These are phyloP conservation scores for Mustelus asterias DNA, from an alignment of 2,113 vertebrate species.

Conservation along the genomic window DNA sequence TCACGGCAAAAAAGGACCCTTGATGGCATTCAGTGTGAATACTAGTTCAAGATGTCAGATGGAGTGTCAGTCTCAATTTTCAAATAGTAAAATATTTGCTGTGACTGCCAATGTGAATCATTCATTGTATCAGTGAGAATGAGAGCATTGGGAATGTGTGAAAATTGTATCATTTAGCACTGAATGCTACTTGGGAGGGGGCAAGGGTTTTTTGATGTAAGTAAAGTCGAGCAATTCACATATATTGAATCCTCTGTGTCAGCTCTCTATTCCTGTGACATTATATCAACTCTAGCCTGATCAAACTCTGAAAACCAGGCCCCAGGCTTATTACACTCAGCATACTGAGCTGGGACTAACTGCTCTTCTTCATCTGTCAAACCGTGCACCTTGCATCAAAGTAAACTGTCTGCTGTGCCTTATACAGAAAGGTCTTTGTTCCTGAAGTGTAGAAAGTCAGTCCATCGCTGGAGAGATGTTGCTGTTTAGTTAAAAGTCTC, in stretches of 20 bases:
- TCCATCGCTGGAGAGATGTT: neutral
- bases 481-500: neutral
- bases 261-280: neutral
- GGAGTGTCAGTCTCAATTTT: neutral
- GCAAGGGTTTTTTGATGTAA: neutral
- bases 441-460: neutral
- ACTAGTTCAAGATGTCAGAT: neutral
- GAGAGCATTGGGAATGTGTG: conserved; percentile 31
- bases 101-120: conserved; percentile 2
- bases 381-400: neutral
- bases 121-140: conserved; percentile 13
- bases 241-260: conserved; percentile 1
- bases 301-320: neutral
- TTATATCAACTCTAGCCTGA: neutral
- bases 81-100: conserved; percentile 25
- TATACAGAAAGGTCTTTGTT: neutral
- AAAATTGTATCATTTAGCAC: conserved; percentile 10
- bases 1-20: neutral
- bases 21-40: neutral
- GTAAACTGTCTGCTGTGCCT: conserved; percentile 2
- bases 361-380: conserved; percentile 12
- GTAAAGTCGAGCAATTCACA: neutral
- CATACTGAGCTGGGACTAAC: neutral
- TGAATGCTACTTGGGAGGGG: neutral
- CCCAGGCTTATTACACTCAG: neutral